phyloP scores from a whole-genome alignment of 35 echinoderm and acorn worm species.

The Ptychodera flava region DNA sequence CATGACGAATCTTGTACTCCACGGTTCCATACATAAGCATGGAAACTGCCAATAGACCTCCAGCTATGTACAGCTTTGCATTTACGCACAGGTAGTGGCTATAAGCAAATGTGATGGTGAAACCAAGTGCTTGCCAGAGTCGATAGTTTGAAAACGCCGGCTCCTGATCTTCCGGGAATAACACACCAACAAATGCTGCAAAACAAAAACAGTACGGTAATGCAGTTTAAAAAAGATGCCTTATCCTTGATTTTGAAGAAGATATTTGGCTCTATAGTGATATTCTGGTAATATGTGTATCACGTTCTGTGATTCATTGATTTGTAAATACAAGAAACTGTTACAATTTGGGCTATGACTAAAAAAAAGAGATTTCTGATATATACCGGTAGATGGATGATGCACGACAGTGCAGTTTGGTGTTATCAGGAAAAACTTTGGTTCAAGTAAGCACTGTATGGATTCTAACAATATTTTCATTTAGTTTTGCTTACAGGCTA shows the following conservation, averaged over 20 bases:
- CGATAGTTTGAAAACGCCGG: slow-evolving; percentile 45
- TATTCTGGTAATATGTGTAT: too few species aligned
- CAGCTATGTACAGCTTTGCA: not conserved
- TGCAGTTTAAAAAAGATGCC: too few species aligned
- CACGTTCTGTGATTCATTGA: too few species aligned
- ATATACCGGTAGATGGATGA: too few species aligned
- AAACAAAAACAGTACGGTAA: not conserved
- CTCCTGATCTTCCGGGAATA: slow-evolving; percentile 46
- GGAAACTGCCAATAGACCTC: not conserved
- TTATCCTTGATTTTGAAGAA: too few species aligned
- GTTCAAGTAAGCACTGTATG: not conserved
- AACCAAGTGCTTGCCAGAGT: slow-evolving; percentile 37
- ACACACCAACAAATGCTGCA: slow-evolving; percentile 43
- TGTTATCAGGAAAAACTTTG: not conserved
- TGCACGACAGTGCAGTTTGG: not conserved
- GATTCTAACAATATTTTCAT: not conserved
- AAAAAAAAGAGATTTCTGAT: too few species aligned
- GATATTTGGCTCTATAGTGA: too few species aligned
- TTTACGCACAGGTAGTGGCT: not conserved
- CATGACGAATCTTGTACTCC: not conserved
- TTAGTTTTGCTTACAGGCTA: slow-evolving; percentile 42
- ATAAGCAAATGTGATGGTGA: slow-evolving; percentile 33
- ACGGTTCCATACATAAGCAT: not conserved
- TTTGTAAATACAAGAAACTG: too few species aligned
- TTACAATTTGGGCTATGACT: too few species aligned